Conservation (phyloP, 2,113 vertebrate genomes). For the Hucho hucho region DNA sequence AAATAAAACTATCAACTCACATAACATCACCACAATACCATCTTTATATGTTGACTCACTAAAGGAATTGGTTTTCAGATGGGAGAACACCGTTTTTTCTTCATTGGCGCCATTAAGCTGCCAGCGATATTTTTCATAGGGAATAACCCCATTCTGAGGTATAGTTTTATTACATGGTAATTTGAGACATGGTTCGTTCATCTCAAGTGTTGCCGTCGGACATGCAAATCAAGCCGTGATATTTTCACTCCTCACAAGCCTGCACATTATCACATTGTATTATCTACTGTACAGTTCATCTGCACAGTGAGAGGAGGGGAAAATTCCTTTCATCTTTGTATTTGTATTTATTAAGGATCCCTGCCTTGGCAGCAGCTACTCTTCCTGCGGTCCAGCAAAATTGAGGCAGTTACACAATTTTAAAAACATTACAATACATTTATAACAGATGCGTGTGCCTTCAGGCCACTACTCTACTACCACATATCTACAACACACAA, state of each 20-base stretch:
- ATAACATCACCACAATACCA: constrained; percentile 12
- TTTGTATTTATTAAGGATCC: too few relatives aligned
- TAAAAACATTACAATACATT: too few relatives aligned
- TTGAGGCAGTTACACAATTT: too few relatives aligned
- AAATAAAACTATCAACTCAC: constrained; percentile 27
- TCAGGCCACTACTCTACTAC: too few relatives aligned
- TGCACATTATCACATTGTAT: constrained; percentile 55
- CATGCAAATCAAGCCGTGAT: constrained; percentile 56
- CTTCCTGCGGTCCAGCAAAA: too few relatives aligned
- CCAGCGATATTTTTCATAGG: constrained; percentile 21
- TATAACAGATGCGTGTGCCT: too few relatives aligned
- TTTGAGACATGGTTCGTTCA: constrained; percentile 59
- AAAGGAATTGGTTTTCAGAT: constrained; percentile 61
- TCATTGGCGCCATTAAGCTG: constrained; percentile 51
- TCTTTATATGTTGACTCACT: constrained; percentile 44
- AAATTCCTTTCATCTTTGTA: neutral
- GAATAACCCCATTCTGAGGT: constrained; percentile 46
- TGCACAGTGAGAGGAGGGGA: constrained; percentile 35
- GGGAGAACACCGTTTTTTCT: constrained; percentile 33
- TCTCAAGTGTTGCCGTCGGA: constrained; percentile 54
- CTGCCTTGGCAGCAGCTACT: too few relatives aligned
- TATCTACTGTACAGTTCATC: constrained; percentile 53
- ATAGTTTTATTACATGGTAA: constrained; percentile 61
- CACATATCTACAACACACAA: too few relatives aligned
- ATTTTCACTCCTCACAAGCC: constrained; percentile 55